Conservation (phyloP, 2,797 vertebrate genomes). For the Vipera latastei region DNA sequence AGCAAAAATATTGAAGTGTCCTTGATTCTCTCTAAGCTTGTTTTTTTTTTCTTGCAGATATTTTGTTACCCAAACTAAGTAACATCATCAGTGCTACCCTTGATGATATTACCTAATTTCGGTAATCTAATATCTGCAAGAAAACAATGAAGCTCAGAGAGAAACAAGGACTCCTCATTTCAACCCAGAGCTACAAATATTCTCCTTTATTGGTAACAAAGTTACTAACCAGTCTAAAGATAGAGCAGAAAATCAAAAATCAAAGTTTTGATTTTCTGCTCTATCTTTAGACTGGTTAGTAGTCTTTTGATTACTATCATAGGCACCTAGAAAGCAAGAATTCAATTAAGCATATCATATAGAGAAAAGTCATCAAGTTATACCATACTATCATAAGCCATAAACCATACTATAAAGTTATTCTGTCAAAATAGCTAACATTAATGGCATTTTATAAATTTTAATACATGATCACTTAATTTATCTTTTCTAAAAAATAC, state of each 20-base stretch:
- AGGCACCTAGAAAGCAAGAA: slow-evolving; percentile 3
- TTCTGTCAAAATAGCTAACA: background rate
- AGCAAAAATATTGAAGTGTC: background rate
- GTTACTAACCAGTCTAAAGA: background rate
- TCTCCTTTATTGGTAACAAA: background rate
- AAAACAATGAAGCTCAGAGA: background rate
- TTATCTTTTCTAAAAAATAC: background rate
- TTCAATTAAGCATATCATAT: slow-evolving; percentile 8
- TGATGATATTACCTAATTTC: background rate
- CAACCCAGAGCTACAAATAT: background rate
- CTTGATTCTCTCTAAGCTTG: background rate
- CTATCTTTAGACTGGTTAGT: too few relatives aligned
- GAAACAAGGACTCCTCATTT: background rate
- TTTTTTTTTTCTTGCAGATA: background rate
- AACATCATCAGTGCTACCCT: background rate
- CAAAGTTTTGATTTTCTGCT: background rate
- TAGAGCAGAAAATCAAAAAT: background rate
- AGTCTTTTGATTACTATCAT: background rate
- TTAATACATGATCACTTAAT: background rate
- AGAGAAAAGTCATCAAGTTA: background rate
- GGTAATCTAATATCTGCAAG: background rate
- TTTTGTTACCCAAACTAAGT: background rate
- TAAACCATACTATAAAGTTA: background rate
- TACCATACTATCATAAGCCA: background rate
- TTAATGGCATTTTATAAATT: background rate